Evolutionary conservation across 2,113 vertebrate genomes (phyloP).

Genomic region (Noturus placidus): DNA sequence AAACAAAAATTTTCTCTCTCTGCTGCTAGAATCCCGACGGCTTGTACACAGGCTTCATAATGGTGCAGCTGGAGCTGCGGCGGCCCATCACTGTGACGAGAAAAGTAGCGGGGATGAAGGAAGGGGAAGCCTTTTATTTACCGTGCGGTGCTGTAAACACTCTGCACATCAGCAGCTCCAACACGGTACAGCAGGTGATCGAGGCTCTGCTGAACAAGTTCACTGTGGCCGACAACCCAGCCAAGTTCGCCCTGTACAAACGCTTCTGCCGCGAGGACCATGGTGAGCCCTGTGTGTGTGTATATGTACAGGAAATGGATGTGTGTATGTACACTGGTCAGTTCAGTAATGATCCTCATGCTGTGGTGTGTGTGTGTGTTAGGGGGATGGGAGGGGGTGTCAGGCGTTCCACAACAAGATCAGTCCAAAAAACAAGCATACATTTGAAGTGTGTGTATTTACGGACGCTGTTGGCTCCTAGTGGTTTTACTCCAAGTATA

Average conservation of each 20-base stretch:
- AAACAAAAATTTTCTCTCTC: background rate
- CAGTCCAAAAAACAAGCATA: background rate
- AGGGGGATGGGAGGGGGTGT: no score
- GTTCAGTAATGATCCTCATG: background rate
- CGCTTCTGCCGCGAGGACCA: slow-evolving; percentile 89
- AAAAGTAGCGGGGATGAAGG: slow-evolving; percentile 56
- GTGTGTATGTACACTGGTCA: background rate
- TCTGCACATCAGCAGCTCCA: slow-evolving; percentile 92
- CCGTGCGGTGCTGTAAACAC: slow-evolving; percentile 81
- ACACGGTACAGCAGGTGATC: slow-evolving; percentile 90
- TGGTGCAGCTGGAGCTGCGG: slow-evolving; percentile 92
- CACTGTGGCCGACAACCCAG: slow-evolving; percentile 89
- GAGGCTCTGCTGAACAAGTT: slow-evolving; percentile 92
- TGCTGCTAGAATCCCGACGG: slow-evolving; percentile 74
- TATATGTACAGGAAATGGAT: slow-evolving; percentile 7
- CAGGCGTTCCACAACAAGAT: slow-evolving; percentile 9
- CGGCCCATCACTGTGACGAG: slow-evolving; percentile 81
- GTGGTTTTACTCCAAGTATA: slow-evolving; percentile 27
- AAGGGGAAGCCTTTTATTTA: slow-evolving; percentile 81
- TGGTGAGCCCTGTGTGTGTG: slow-evolving; percentile 70
- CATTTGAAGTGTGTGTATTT: slow-evolving; percentile 30
- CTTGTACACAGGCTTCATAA: slow-evolving; percentile 94
- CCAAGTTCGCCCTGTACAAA: slow-evolving; percentile 95
- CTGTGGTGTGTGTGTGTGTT: background rate
- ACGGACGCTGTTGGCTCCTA: background rate